A percentile compares a stretch with the other conserved stretches of the same genome.
phyloP scores from a whole-genome alignment of 2,113 vertebrate genomes.

The Gorsachius goisagi region DNA sequence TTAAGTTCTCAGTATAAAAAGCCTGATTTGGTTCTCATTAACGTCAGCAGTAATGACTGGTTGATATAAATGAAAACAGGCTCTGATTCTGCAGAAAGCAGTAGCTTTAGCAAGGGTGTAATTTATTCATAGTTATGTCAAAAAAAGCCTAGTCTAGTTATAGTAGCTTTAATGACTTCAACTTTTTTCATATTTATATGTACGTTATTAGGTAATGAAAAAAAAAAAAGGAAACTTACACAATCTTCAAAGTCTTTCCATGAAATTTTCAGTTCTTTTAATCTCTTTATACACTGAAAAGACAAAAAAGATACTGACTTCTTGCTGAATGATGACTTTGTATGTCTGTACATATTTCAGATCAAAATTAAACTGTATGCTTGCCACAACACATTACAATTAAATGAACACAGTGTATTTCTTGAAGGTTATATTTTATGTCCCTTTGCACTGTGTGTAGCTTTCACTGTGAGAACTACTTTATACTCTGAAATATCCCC shows the following conservation, averaged over 20 bases:
- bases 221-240: neutral
- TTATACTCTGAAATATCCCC: neutral
- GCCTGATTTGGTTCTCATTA: neutral
- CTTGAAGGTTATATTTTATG: neutral
- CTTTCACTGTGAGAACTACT: neutral
- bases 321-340: neutral
- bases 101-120: neutral
- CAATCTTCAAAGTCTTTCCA: neutral
- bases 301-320: neutral
- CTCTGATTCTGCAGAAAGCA: neutral
- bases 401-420: neutral
- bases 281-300: constrained; percentile 1
- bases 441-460: neutral
- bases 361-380: neutral
- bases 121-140: neutral
- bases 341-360: neutral
- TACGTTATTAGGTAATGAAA: neutral
- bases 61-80: neutral
- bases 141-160: neutral
- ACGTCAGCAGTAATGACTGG: neutral
- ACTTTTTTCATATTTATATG: neutral
- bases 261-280: neutral
- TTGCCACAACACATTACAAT: neutral
- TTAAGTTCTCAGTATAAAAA: neutral
- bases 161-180: neutral